These are phyloP conservation scores for Cerceris rybyensis DNA, from an alignment of 2,888 invertebrate species.

Conservation along the genomic window DNA sequence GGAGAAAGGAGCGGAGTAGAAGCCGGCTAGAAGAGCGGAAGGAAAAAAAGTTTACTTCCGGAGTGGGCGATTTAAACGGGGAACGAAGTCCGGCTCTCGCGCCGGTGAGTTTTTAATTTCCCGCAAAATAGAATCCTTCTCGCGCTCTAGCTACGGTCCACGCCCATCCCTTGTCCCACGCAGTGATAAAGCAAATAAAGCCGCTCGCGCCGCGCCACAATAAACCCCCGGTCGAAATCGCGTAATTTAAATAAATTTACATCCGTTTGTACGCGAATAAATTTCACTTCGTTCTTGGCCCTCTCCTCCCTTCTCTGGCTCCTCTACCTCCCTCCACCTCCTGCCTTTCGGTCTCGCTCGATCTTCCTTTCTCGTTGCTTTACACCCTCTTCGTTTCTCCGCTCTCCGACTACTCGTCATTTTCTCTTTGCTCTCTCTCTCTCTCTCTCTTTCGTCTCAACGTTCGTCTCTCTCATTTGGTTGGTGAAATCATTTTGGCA, in stretches of 20 bases:
- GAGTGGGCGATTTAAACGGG: constrained; percentile 53
- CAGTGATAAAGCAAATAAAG: constrained; percentile 80
- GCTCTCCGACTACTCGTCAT: constrained; percentile 25
- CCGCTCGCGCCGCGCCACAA: constrained; percentile 76
- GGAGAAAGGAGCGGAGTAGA: not conserved
- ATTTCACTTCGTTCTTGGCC: constrained; percentile 76
- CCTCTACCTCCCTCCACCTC: constrained; percentile 1
- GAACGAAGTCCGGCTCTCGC: constrained; percentile 33
- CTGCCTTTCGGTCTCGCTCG: constrained; percentile 12
- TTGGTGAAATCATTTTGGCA: constrained; percentile 70
- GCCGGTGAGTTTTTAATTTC: constrained; percentile 76
- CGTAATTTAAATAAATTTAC: constrained; percentile 81
- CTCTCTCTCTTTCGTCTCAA: constrained; percentile 26
- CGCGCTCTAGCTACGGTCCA: constrained; percentile 69
- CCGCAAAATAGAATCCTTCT: constrained; percentile 76
- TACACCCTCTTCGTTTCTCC: not conserved
- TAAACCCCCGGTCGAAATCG: constrained; percentile 79
- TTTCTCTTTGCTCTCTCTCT: constrained; percentile 34
- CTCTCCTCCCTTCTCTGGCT: constrained; percentile 35
- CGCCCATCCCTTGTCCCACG: constrained; percentile 79
- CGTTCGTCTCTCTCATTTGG: constrained; percentile 21
- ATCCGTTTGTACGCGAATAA: constrained; percentile 80
- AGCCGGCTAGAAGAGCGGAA: not conserved
- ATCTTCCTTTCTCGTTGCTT: constrained; percentile 9
- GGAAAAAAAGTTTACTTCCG: constrained; percentile 28